phyloP scores from a whole-genome alignment of 1,140 invertebrate genomes.

The Meloidogyne chitwoodi region DNA sequence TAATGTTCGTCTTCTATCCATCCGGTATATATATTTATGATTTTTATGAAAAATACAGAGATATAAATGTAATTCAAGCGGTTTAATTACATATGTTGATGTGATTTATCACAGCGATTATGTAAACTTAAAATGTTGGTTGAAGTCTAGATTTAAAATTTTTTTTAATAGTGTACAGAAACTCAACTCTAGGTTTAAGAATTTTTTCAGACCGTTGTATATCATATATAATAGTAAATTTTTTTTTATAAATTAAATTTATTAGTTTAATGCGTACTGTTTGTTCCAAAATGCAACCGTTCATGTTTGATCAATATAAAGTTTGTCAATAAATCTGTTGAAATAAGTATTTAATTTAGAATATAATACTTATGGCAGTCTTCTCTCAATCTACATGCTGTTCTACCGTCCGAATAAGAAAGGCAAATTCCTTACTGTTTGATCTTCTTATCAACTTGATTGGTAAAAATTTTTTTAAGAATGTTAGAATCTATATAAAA shows the following conservation, averaged over 20 bases:
- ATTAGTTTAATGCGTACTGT: slow-evolving; percentile 23
- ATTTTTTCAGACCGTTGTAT: too few relatives aligned
- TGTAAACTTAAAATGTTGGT: too few relatives aligned
- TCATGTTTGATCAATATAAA: slow-evolving; percentile 27
- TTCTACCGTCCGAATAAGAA: slow-evolving; percentile 18
- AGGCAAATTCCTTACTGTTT: slow-evolving; percentile 25
- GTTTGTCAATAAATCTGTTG: background rate
- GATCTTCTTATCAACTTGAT: slow-evolving; percentile 25
- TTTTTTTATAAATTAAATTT: too few relatives aligned
- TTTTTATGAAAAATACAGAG: too few relatives aligned
- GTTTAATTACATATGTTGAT: too few relatives aligned
- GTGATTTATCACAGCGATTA: too few relatives aligned
- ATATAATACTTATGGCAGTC: slow-evolving; percentile 27
- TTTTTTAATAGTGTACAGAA: too few relatives aligned
- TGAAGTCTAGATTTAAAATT: too few relatives aligned
- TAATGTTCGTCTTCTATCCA: slow-evolving; percentile 18
- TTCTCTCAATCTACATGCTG: slow-evolving; percentile 22
- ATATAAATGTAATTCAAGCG: too few relatives aligned
- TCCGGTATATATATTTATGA: slow-evolving; percentile 8
- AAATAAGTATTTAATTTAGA: background rate
- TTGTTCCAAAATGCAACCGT: slow-evolving; percentile 18
- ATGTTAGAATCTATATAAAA: too few relatives aligned
- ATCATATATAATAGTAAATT: too few relatives aligned
- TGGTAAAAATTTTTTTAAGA: slow-evolving; percentile 7
- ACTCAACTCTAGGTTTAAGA: too few relatives aligned